phyloP scores from a whole-genome alignment of 2,888 invertebrate species.

The Scotopteryx bipunctaria region DNA sequence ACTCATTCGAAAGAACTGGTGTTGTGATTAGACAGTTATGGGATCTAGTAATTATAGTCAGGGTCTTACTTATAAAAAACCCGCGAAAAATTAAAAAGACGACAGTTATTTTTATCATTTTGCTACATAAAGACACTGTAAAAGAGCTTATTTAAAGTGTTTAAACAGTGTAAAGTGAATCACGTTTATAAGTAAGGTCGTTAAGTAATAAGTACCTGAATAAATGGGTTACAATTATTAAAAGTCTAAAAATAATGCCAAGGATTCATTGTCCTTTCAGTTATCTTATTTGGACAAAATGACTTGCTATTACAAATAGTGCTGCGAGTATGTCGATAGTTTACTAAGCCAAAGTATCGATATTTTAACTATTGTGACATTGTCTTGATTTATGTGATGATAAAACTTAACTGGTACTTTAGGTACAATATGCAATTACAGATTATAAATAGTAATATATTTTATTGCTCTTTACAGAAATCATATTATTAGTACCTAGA shows the following conservation, averaged over 20 bases:
- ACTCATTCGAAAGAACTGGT: too few species aligned
- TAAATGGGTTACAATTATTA: conserved; percentile 36
- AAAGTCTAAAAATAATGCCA: too few species aligned
- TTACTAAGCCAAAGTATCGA: background rate
- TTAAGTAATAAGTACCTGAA: conserved; percentile 35
- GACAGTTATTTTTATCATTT: too few species aligned
- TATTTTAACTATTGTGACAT: conserved; percentile 5
- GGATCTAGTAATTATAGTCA: too few species aligned
- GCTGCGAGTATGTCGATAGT: background rate
- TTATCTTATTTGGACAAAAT: conserved; percentile 9
- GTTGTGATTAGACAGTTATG: too few species aligned
- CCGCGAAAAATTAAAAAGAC: too few species aligned
- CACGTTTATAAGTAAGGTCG: too few species aligned
- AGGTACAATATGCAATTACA: background rate
- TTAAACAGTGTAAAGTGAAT: too few species aligned
- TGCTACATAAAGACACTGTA: too few species aligned
- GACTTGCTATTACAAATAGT: background rate
- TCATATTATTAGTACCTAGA: background rate
- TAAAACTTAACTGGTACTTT: background rate
- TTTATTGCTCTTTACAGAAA: background rate
- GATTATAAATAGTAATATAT: background rate
- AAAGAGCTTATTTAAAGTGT: too few species aligned
- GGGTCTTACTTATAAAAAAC: too few species aligned
- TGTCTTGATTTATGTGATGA: background rate
- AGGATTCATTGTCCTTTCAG: conserved; percentile 36